A percentile compares a stretch with the other conserved stretches of the same genome.
Conservation (phyloP, 2,888 invertebrate species). For the Amaurobius ferox region DNA sequence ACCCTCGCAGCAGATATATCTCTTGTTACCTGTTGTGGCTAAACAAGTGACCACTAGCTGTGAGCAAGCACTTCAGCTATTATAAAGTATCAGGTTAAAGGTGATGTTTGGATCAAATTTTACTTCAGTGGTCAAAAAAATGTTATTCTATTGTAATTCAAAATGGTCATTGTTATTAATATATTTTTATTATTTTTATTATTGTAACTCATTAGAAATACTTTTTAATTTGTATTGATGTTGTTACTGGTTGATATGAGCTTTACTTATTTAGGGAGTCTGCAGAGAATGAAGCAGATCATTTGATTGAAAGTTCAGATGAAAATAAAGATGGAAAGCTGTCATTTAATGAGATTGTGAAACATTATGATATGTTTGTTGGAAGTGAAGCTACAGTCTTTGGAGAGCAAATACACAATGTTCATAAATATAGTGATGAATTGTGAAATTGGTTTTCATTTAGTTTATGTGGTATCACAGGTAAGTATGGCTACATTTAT, state of each 20-base stretch:
- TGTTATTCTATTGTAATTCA: no score
- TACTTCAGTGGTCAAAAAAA: no score
- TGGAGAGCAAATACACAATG: slow-evolving; percentile 89
- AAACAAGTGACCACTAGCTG: no score
- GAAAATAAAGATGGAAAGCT: slow-evolving; percentile 89
- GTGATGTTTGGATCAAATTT: no score
- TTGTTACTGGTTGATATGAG: no score
- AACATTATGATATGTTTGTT: slow-evolving; percentile 92
- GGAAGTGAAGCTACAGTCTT: slow-evolving; percentile 94
- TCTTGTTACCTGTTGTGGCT: not conserved
- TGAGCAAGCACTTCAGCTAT: no score
- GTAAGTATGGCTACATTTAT: not conserved
- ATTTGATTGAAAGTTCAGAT: slow-evolving; percentile 91
- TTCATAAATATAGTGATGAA: slow-evolving; percentile 88
- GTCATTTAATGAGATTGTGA: slow-evolving; percentile 87
- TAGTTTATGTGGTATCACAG: not conserved
- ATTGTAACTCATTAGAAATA: no score
- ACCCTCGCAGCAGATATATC: not conserved
- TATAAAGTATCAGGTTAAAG: no score
- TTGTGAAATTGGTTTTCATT: slow-evolving; percentile 80
- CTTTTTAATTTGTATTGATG: no score
- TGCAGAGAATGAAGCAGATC: slow-evolving; percentile 92
- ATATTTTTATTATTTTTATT: no score
- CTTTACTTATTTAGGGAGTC: slow-evolving; percentile 88
- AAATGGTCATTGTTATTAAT: no score